Evolutionary conservation across 2,797 vertebrate genomes (phyloP).

Genomic region (Yasuhikotakia modesta): DNA sequence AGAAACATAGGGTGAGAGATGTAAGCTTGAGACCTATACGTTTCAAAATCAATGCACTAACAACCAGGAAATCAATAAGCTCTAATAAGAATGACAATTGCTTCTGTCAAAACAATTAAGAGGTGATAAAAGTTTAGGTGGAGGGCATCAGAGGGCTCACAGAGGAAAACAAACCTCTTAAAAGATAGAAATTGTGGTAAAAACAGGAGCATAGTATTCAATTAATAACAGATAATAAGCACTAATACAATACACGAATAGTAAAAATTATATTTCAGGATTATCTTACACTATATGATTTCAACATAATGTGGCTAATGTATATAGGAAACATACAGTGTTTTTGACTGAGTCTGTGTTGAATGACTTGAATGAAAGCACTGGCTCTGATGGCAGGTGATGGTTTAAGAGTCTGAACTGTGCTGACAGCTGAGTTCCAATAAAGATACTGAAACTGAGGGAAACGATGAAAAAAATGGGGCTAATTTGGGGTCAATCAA

Average conservation of each 20-base stretch:
- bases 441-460: conserved; percentile 39
- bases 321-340: background rate
- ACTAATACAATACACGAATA: background rate
- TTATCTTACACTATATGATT: background rate
- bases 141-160: conserved; percentile 80
- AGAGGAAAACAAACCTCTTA: conserved; percentile 63
- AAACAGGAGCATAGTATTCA: conserved; percentile 69
- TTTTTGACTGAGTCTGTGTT: conserved; percentile 13
- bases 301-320: background rate
- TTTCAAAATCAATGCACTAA: conserved; percentile 97
- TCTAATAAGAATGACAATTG: conserved; percentile 97
- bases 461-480: conserved; percentile 48
- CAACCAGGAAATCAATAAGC: conserved; percentile 93
- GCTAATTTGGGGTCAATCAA: conserved; percentile 87
- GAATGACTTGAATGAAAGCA: conserved; percentile 9
- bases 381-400: conserved; percentile 7
- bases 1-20: conserved; percentile 75
- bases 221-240: conserved; percentile 63
- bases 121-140: conserved; percentile 91
- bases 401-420: conserved; percentile 20
- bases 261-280: background rate
- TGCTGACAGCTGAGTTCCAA: conserved; percentile 43
- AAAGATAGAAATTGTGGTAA: conserved; percentile 69
- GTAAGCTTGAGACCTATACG: conserved; percentile 94
- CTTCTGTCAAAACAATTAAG: conserved; percentile 96